A percentile compares a stretch with the other conserved stretches of the same genome.
Evolutionary conservation across 1,140 invertebrate genomes (phyloP).

Genomic region (Procambarus clarkii): DNA sequence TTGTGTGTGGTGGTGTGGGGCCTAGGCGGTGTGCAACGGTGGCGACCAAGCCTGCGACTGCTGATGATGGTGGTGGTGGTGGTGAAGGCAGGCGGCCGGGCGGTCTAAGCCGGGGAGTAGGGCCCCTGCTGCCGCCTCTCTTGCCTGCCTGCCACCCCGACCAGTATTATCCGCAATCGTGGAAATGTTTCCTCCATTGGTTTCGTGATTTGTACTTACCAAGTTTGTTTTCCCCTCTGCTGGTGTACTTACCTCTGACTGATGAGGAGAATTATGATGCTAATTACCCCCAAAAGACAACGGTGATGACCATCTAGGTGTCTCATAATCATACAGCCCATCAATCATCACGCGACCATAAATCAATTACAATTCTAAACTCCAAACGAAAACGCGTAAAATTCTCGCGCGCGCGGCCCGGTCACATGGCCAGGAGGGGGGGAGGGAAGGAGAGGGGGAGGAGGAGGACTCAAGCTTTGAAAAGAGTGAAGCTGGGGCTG

Average conservation of each 20-base stretch:
- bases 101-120: slow-evolving; percentile 57
- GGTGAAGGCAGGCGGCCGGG: slow-evolving; percentile 58
- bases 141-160: slow-evolving; percentile 39
- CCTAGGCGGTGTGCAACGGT: slow-evolving; percentile 67
- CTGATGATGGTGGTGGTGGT: slow-evolving; percentile 61
- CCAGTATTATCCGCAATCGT: slow-evolving; percentile 71
- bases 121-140: slow-evolving; percentile 30
- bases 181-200: slow-evolving; percentile 68
- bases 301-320: slow-evolving; percentile 10
- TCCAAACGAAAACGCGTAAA: slow-evolving; percentile 70
- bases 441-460: neutral
- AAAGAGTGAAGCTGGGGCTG: slow-evolving; percentile 69
- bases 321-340: slow-evolving; percentile 57
- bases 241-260: too few relatives aligned
- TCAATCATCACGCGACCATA: slow-evolving; percentile 65
- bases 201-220: slow-evolving; percentile 59
- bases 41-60: slow-evolving; percentile 61
- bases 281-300: neutral
- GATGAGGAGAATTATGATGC: neutral
- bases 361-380: slow-evolving; percentile 72
- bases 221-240: neutral
- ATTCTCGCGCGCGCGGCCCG: slow-evolving; percentile 68
- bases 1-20: slow-evolving; percentile 21
- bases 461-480: slow-evolving; percentile 67
- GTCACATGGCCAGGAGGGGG: slow-evolving; percentile 58